phyloP scores from a whole-genome alignment of 2,797 vertebrate genomes.

The Gymnothorax reevesii region DNA sequence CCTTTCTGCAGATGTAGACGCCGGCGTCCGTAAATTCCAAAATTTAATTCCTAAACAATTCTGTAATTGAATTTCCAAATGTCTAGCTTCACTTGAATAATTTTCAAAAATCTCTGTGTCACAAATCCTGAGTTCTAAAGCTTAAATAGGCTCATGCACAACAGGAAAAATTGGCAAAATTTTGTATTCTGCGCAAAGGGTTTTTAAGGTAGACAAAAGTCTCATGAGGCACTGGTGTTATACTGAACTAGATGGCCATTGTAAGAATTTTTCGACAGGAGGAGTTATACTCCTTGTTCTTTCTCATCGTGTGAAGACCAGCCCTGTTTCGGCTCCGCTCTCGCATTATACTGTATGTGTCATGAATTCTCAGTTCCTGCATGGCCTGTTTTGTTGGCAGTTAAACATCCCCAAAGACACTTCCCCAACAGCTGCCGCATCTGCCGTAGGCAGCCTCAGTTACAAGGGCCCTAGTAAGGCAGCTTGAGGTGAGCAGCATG shows the following conservation, averaged over 20 bases:
- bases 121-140: too few species aligned
- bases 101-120: too few species aligned
- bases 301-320: background rate
- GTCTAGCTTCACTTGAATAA: too few species aligned
- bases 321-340: background rate
- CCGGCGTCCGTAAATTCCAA: too few species aligned
- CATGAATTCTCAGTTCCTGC: background rate
- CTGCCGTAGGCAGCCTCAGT: background rate
- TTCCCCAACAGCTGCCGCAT: background rate
- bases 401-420: background rate
- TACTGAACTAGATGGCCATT: background rate
- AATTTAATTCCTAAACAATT: too few species aligned
- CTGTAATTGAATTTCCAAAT: too few species aligned
- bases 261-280: background rate
- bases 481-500: slow-evolving; percentile 51
- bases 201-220: background rate
- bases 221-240: background rate
- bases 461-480: background rate
- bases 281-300: too few species aligned
- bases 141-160: too few species aligned
- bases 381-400: background rate
- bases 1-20: too few species aligned
- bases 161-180: too few species aligned
- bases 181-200: too few species aligned
- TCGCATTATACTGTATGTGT: background rate